A percentile compares a stretch with the other conserved stretches of the same genome.
These are phyloP conservation scores for Lasaia peninsularis DNA, from an alignment of 1,140 invertebrate species.

Conservation along the genomic window DNA sequence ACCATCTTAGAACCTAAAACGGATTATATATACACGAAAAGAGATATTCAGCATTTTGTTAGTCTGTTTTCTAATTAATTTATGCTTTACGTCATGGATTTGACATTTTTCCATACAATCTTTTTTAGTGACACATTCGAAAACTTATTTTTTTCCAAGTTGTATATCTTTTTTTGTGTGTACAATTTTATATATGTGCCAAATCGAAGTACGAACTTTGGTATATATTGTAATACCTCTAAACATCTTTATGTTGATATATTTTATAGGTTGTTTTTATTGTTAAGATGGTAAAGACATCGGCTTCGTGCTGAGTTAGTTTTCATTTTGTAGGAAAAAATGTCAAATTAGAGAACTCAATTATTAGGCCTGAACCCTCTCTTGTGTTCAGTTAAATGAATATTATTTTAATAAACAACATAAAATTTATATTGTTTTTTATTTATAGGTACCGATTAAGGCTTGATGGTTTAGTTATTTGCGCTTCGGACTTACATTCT, in stretches of 20 bases:
- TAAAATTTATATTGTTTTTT: conserved; percentile 59
- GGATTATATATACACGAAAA: conserved; percentile 39
- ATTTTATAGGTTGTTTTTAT: conserved; percentile 76
- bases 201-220: conserved; percentile 52
- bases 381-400: conserved; percentile 75
- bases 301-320: conserved; percentile 37
- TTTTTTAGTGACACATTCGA: not conserved
- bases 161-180: conserved; percentile 21
- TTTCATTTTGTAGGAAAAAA: conserved; percentile 61
- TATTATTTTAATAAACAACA: conserved; percentile 77
- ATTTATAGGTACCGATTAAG: too few relatives aligned
- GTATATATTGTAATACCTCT: conserved; percentile 53
- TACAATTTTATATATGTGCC: conserved; percentile 44
- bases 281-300: conserved; percentile 69
- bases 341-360: conserved; percentile 72
- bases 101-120: too few relatives aligned
- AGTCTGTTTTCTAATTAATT: not conserved
- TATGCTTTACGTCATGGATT: not conserved
- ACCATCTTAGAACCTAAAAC: conserved; percentile 54
- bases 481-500: too few relatives aligned
- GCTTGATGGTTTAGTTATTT: too few relatives aligned
- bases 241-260: conserved; percentile 71
- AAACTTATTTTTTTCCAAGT: not conserved
- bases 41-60: conserved; percentile 23
- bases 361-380: conserved; percentile 72